Conservation (phyloP, 1,140 invertebrate genomes). For the Papilio polytes region DNA sequence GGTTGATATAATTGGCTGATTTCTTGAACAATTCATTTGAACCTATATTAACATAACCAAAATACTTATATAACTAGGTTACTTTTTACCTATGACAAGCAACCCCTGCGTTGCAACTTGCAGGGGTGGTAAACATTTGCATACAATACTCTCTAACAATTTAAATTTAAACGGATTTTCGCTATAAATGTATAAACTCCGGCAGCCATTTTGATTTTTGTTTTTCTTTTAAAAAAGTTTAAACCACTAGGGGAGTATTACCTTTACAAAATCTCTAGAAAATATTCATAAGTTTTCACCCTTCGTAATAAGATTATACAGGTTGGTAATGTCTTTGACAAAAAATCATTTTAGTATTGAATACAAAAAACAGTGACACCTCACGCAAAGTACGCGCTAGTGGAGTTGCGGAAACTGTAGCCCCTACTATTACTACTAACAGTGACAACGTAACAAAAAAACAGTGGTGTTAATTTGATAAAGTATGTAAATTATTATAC, state of each 20-base stretch:
- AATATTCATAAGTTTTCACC: slow-evolving; percentile 27
- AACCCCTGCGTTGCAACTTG: slow-evolving; percentile 36
- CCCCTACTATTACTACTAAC: too few species aligned
- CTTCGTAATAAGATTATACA: slow-evolving; percentile 17
- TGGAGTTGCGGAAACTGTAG: too few species aligned
- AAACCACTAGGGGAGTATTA: slow-evolving; percentile 29
- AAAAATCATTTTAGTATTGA: too few species aligned
- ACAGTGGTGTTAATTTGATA: too few species aligned
- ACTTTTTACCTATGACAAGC: too few species aligned
- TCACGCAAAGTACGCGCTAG: too few species aligned
- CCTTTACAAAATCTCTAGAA: slow-evolving; percentile 20
- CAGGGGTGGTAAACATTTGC: slow-evolving; percentile 34
- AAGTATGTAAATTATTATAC: too few species aligned
- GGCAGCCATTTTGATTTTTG: slow-evolving; percentile 36
- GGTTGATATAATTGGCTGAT: too few species aligned
- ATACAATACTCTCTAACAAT: slow-evolving; percentile 36
- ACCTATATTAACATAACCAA: background rate
- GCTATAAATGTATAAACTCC: slow-evolving; percentile 35
- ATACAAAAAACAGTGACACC: too few species aligned
- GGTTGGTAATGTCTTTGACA: background rate
- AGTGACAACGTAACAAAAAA: too few species aligned
- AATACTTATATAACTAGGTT: slow-evolving; percentile 18
- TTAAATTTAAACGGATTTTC: slow-evolving; percentile 41
- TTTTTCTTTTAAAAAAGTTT: slow-evolving; percentile 31
- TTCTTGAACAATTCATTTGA: background rate